Base-by-base conservation (phyloP, 2,888 invertebrate genomes). In the Apomyelois bistriatella region DNA sequence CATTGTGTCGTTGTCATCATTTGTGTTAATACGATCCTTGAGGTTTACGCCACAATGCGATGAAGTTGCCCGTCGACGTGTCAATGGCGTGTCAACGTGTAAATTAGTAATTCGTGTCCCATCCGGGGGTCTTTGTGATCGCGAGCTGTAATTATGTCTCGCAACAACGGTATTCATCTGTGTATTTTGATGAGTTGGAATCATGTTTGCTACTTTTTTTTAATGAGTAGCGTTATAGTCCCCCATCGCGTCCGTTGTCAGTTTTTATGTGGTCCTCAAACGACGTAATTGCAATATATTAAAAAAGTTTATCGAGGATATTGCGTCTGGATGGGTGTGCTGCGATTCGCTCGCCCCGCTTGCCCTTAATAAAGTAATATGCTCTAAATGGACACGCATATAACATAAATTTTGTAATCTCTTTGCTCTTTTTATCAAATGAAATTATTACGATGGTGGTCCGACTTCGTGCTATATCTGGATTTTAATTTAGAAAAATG, bases 21-120 rank as follows among this genome's bases (percentile, higher is more conserved):
- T 85, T 83, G 83, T 88, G 88, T 88, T 89, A 88, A 89, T 90
- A 82, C 82, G 82, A 85, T 82, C 83, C 85, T 87, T 85, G 88
- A 89, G 89, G 88, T 88, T 90, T 87, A 75, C 80, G 74, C 85
- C 81, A 90, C 89, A 90, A 88, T 80, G 82, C 72, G 74, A 82
- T 85, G 86, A 81, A 85, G 86, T 80, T 76, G 81, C 83, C 71
- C 73, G 73, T 77, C 70, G 74, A 75, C 68, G 72, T 79, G 78
- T 86, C 83, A 86, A 87, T 86, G 81, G 80, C 76, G 83, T 81
- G 89, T 83, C 84, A 82, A 87, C 82, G 82, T 85, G 79, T 86
- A 85, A 85, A 89, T 89, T 87, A 82, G 84, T 85, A 81, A 87
- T 84, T 76, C 75, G 74, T 71, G 79, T 72, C 73, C 81, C 72